A percentile compares a stretch with the other conserved stretches of the same genome.
Evolutionary conservation across 2,888 invertebrate species (phyloP).

Genomic region (Heliconius sara): DNA sequence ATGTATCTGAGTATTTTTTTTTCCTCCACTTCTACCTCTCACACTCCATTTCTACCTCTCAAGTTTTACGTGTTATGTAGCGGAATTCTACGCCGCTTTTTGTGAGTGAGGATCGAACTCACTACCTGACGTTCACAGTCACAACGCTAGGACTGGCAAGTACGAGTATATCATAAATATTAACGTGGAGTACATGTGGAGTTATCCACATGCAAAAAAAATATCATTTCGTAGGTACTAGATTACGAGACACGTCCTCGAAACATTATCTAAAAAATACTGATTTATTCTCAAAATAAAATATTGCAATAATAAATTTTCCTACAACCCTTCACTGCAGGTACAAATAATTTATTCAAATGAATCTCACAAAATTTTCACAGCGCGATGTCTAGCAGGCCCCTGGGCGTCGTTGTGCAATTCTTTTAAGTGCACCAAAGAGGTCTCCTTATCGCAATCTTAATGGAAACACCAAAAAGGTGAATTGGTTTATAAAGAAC

Average conservation of each 20-base stretch:
- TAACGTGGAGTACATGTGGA: too few relatives aligned
- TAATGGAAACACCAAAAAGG: slow-evolving; percentile 72
- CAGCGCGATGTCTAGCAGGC: slow-evolving; percentile 64
- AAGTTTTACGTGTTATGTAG: too few relatives aligned
- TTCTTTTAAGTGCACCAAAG: slow-evolving; percentile 76
- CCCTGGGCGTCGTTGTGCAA: slow-evolving; percentile 73
- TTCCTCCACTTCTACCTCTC: too few relatives aligned
- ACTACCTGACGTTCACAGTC: background rate
- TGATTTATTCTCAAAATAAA: slow-evolving; percentile 27
- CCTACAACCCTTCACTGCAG: slow-evolving; percentile 80
- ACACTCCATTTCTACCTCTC: too few relatives aligned
- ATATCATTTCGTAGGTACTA: background rate
- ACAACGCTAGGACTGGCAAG: background rate
- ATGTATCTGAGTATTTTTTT: too few relatives aligned
- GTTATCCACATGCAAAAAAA: background rate
- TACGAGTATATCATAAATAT: background rate
- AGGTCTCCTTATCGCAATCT: slow-evolving; percentile 67
- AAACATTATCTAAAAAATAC: background rate
- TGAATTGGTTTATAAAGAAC: slow-evolving; percentile 43
- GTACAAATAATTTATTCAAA: slow-evolving; percentile 83
- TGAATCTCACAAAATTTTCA: slow-evolving; percentile 78
- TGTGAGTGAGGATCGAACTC: too few relatives aligned
- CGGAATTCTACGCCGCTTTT: too few relatives aligned
- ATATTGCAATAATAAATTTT: slow-evolving; percentile 66
- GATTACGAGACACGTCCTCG: background rate